These are phyloP conservation scores for Notodonta ziczac DNA, from an alignment of 2,888 invertebrate genomes.

Conservation along the genomic window DNA sequence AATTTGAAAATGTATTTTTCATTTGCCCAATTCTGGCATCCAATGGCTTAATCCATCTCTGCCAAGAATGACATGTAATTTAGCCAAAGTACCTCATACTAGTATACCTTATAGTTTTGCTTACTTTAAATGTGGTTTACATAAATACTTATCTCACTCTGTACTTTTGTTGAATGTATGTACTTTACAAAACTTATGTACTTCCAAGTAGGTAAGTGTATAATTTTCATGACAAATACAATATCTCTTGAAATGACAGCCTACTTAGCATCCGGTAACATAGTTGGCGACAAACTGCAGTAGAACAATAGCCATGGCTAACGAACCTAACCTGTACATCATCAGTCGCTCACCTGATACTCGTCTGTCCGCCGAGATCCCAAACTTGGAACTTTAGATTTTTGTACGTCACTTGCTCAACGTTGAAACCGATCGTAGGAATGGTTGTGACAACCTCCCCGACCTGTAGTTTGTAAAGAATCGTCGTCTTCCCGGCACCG, in stretches of 20 bases:
- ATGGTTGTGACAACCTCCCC: slow-evolving; percentile 99
- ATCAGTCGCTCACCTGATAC: slow-evolving; percentile 90
- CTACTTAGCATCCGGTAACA: background rate
- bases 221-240: background rate
- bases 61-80: no score
- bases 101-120: no score
- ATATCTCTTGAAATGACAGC: background rate
- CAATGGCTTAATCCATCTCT: no score
- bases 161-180: no score
- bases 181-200: no score
- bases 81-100: no score
- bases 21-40: no score
- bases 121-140: no score
- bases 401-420: slow-evolving; percentile 99
- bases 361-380: slow-evolving; percentile 99
- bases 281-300: background rate
- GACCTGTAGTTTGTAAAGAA: slow-evolving; percentile 98
- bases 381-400: slow-evolving; percentile 99
- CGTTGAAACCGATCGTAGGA: slow-evolving; percentile 99
- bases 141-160: no score
- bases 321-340: slow-evolving; percentile 37
- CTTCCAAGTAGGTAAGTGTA: background rate
- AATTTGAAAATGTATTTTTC: no score
- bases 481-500: slow-evolving; percentile 99
- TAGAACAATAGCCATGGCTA: background rate